Conservation (phyloP, 2,797 vertebrate genomes). For the Meda fulgida region DNA sequence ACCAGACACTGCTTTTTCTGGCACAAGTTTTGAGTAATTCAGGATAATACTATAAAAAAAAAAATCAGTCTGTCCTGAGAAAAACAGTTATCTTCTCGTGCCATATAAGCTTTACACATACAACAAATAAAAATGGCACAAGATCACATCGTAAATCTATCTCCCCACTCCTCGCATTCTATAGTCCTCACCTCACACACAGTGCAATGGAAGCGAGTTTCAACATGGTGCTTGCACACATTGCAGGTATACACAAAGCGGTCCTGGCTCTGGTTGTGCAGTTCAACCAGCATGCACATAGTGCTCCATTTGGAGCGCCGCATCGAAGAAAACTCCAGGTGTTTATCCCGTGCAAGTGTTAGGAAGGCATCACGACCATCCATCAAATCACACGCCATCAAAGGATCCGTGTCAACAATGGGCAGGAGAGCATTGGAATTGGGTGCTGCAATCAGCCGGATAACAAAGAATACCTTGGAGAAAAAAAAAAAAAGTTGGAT, state of each 20-base stretch:
- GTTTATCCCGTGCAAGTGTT: constrained; percentile 94
- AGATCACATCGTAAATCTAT: not conserved
- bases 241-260: constrained; percentile 99
- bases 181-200: constrained; percentile 89
- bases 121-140: not conserved
- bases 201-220: constrained; percentile 96
- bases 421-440: constrained; percentile 92
- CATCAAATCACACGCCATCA: constrained; percentile 97
- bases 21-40: not conserved
- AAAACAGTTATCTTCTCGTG: not conserved
- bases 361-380: constrained; percentile 97
- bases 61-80: not conserved
- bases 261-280: constrained; percentile 98
- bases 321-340: constrained; percentile 96
- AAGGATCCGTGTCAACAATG: constrained; percentile 87
- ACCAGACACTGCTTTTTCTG: not conserved
- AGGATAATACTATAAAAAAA: not conserved
- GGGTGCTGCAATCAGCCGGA: constrained; percentile 91
- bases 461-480: constrained; percentile 94
- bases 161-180: too few relatives aligned
- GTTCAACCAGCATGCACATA: constrained; percentile 97
- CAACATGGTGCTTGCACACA: constrained; percentile 96
- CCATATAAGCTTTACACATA: not conserved
- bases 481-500: not conserved
- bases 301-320: constrained; percentile 95